A percentile compares a stretch with the other conserved stretches of the same genome.
Evolutionary conservation across 2,113 vertebrate species (phyloP).

Genomic region (Chaetodon trifascialis): DNA sequence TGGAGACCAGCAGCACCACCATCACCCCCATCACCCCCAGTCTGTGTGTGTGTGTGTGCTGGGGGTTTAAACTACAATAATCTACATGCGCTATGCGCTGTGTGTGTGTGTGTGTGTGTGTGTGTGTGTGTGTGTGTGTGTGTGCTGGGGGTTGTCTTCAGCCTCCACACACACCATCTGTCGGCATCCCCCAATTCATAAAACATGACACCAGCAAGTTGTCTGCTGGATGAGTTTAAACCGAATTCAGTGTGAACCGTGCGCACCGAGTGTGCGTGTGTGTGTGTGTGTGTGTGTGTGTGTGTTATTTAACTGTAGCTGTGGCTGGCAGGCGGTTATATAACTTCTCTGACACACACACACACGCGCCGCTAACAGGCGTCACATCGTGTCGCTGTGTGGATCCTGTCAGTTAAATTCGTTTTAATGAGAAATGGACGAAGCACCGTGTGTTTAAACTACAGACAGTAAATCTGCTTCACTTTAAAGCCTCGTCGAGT

Average conservation of each 20-base stretch:
- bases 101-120: background rate
- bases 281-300: conserved; percentile 32
- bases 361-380: no score
- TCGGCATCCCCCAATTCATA: conserved; percentile 60
- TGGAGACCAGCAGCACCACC: conserved; percentile 6
- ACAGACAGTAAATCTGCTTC: background rate
- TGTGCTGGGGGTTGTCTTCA: conserved; percentile 1
- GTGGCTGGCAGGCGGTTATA: conserved; percentile 43
- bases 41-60: background rate
- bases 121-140: conserved; percentile 7
- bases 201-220: conserved; percentile 48
- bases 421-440: background rate
- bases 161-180: conserved; percentile 72
- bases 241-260: background rate
- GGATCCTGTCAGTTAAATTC: no score
- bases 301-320: conserved; percentile 47
- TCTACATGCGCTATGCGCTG: conserved; percentile 56
- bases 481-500: background rate
- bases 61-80: conserved; percentile 60
- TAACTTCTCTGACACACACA: conserved; percentile 14
- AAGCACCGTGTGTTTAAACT: background rate
- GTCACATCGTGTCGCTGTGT: no score
- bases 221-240: background rate
- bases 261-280: conserved; percentile 9
- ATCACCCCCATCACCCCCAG: background rate